phyloP scores from a whole-genome alignment of 2,888 invertebrate species.

The Melanargia galathea region DNA sequence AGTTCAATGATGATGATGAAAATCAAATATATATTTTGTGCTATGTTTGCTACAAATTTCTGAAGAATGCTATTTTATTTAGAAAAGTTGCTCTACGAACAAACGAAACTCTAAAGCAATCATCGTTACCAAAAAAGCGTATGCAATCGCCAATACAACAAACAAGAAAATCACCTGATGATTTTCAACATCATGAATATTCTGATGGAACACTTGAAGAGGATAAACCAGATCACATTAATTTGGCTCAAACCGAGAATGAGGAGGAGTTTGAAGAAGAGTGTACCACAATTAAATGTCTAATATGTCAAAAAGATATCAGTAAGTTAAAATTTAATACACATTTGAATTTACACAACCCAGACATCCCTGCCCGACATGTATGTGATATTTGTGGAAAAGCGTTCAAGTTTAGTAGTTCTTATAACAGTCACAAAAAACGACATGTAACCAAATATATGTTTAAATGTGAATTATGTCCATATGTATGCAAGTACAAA shows the following conservation, averaged over 20 bases:
- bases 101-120: slow-evolving; percentile 51
- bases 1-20: slow-evolving; percentile 42
- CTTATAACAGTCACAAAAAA: slow-evolving; percentile 47
- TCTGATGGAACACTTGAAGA: not conserved
- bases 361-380: slow-evolving; percentile 48
- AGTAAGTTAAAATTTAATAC: slow-evolving; percentile 41
- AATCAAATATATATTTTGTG: slow-evolving; percentile 59
- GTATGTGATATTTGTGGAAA: slow-evolving; percentile 55
- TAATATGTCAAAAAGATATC: slow-evolving; percentile 29
- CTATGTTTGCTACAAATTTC: slow-evolving; percentile 56
- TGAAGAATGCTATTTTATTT: slow-evolving; percentile 58
- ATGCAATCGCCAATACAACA: not conserved
- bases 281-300: slow-evolving; percentile 15
- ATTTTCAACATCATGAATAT: not conserved
- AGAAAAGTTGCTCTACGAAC: slow-evolving; percentile 57
- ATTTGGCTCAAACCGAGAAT: not conserved
- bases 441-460: slow-evolving; percentile 36
- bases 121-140: slow-evolving; percentile 30
- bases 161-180: not conserved
- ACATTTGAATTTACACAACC: slow-evolving; percentile 53
- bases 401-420: slow-evolving; percentile 49
- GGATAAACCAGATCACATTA: not conserved
- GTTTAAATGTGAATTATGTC: slow-evolving; percentile 25
- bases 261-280: slow-evolving; percentile 13
- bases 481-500: slow-evolving; percentile 49